Conservation (phyloP, 2,888 invertebrate genomes). For the Prenolepis imparis region DNA sequence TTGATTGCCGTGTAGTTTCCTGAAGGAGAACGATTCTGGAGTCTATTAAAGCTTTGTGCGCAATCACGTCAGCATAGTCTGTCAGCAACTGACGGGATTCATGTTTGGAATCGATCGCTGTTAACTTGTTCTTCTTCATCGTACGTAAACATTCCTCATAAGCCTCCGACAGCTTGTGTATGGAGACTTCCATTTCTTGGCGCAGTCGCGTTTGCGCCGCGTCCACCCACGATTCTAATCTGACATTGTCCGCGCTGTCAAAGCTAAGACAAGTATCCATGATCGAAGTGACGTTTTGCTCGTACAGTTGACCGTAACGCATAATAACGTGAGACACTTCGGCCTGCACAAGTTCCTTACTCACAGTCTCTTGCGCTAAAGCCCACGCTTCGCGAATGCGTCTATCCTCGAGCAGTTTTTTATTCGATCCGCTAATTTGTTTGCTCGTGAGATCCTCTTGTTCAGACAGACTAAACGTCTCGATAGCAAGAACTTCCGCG, state of each 20-base stretch:
- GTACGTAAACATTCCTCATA: slow-evolving; percentile 90
- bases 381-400: slow-evolving; percentile 92
- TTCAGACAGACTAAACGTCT: slow-evolving; percentile 88
- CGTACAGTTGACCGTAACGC: slow-evolving; percentile 91
- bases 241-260: slow-evolving; percentile 89
- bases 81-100: slow-evolving; percentile 87
- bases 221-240: slow-evolving; percentile 92
- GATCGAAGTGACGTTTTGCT: slow-evolving; percentile 83
- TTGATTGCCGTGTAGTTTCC: slow-evolving; percentile 80
- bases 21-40: slow-evolving; percentile 91
- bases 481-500: slow-evolving; percentile 90
- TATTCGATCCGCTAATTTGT: slow-evolving; percentile 86
- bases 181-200: slow-evolving; percentile 91
- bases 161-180: slow-evolving; percentile 89
- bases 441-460: slow-evolving; percentile 77
- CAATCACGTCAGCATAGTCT: slow-evolving; percentile 91
- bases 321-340: slow-evolving; percentile 92
- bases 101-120: slow-evolving; percentile 73
- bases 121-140: slow-evolving; percentile 87
- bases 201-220: slow-evolving; percentile 91
- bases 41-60: slow-evolving; percentile 92
- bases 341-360: slow-evolving; percentile 92
- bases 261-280: slow-evolving; percentile 87
- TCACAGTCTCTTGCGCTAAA: slow-evolving; percentile 91
- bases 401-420: slow-evolving; percentile 88